Conservation (phyloP, 2,113 vertebrate species). For the Monopterus albus region DNA sequence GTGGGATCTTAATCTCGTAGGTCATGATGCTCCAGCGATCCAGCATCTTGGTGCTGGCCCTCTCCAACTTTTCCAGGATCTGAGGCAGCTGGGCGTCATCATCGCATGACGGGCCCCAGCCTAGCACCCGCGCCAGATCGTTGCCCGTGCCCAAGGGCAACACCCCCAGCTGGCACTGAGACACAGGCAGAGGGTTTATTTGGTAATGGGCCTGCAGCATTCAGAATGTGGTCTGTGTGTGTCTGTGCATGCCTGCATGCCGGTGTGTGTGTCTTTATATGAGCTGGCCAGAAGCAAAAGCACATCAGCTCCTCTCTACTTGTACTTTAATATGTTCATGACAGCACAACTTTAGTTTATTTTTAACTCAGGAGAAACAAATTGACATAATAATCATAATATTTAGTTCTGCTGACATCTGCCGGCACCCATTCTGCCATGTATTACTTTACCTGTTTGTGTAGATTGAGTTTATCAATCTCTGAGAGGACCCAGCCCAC, state of each 20-base stretch:
- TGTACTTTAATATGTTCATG: too few species aligned
- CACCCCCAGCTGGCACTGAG: slow-evolving; percentile 96
- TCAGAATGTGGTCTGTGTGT: slow-evolving; percentile 18
- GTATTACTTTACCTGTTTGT: slow-evolving; percentile 97
- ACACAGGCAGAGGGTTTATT: slow-evolving; percentile 11
- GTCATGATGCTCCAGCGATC: slow-evolving; percentile 99
- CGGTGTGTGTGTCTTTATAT: slow-evolving; percentile 14
- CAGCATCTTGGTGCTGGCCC: slow-evolving; percentile 98
- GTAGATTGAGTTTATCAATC: slow-evolving; percentile 96
- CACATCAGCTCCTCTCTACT: neutral
- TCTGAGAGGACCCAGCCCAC: slow-evolving; percentile 99
- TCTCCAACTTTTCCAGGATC: slow-evolving; percentile 95
- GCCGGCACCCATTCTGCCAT: too few species aligned
- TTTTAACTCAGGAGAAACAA: neutral
- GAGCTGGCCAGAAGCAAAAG: slow-evolving; percentile 22
- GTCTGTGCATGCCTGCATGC: neutral
- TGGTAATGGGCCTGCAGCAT: neutral
- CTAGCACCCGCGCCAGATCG: slow-evolving; percentile 95
- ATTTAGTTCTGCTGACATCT: neutral
- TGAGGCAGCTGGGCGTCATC: slow-evolving; percentile 97
- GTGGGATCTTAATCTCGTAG: slow-evolving; percentile 95
- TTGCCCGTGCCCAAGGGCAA: slow-evolving; percentile 96
- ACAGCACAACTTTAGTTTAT: too few species aligned
- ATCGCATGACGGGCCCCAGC: slow-evolving; percentile 96
- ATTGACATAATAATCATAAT: neutral